phyloP scores from a whole-genome alignment of 2,797 vertebrate species.

The Brachyalestes nurse region DNA sequence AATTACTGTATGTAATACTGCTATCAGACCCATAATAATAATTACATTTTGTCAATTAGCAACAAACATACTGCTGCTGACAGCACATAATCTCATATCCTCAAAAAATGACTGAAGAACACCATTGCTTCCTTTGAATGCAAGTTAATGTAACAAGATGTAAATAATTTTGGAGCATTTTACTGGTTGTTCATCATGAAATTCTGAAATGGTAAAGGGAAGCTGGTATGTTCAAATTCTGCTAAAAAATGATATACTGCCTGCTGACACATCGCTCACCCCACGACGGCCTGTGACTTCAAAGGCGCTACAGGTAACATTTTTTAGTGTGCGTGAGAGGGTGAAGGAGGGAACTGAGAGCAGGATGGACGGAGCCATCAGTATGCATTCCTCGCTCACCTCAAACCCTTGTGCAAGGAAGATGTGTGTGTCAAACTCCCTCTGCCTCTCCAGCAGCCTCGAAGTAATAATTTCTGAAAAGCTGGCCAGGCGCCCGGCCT shows the following conservation, averaged over 20 bases:
- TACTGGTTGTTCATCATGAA: too few relatives aligned
- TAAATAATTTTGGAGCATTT: too few relatives aligned
- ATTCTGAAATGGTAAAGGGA: too few relatives aligned
- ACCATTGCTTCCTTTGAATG: too few relatives aligned
- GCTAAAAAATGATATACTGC: neutral
- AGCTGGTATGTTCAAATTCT: too few relatives aligned
- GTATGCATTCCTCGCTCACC: conserved; percentile 35
- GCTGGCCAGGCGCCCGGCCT: conserved; percentile 59
- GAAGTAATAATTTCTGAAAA: conserved; percentile 59
- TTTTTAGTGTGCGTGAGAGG: neutral
- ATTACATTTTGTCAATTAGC: too few relatives aligned
- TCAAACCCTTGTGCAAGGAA: conserved; percentile 28
- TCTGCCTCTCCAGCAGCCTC: conserved; percentile 53
- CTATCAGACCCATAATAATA: too few relatives aligned
- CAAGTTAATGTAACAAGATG: too few relatives aligned
- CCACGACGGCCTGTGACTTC: neutral
- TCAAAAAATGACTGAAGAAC: too few relatives aligned
- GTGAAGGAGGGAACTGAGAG: neutral
- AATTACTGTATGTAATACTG: too few relatives aligned
- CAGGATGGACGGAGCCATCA: conserved; percentile 25
- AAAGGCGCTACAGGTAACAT: neutral
- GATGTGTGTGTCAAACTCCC: conserved; percentile 37
- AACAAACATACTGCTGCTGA: too few relatives aligned
- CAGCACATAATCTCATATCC: too few relatives aligned
- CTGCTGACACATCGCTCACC: neutral